A percentile compares a stretch with the other conserved stretches of the same genome.
Evolutionary conservation across 2,113 vertebrate genomes (phyloP).

Genomic region (Amphiprion percula): DNA sequence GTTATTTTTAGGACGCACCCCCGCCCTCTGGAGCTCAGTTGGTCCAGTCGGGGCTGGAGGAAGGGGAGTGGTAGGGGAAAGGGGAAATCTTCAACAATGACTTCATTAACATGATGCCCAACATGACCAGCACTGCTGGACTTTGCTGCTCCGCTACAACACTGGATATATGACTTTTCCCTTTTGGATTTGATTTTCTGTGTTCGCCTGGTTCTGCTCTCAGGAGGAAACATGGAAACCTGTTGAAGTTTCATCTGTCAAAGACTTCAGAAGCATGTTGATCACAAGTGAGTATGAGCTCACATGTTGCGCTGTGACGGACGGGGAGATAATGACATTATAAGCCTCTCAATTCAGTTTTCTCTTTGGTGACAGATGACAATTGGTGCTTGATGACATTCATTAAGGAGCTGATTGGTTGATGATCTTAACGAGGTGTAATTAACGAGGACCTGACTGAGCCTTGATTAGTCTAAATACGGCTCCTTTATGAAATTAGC

Average conservation of each 20-base stretch:
- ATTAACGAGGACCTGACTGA: slow-evolving; percentile 37
- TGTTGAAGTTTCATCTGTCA: slow-evolving; percentile 39
- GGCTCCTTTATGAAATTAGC: background rate
- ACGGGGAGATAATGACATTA: slow-evolving; percentile 11
- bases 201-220: background rate
- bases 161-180: slow-evolving; percentile 30
- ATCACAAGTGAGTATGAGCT: slow-evolving; percentile 82
- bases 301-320: background rate
- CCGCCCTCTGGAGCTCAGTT: slow-evolving; percentile 42
- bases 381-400: slow-evolving; percentile 45
- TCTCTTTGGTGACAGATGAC: slow-evolving; percentile 16
- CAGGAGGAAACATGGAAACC: slow-evolving; percentile 28
- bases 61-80: slow-evolving; percentile 68
- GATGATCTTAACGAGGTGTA: slow-evolving; percentile 43
- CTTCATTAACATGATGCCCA: slow-evolving; percentile 65
- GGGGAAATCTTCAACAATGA: slow-evolving; percentile 68
- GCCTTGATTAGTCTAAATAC: slow-evolving; percentile 21
- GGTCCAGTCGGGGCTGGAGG: slow-evolving; percentile 69
- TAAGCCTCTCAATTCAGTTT: background rate
- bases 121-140: slow-evolving; percentile 45
- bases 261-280: slow-evolving; percentile 69
- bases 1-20: slow-evolving; percentile 66
- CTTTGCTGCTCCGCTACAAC: background rate
- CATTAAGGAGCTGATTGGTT: slow-evolving; percentile 44
- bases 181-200: slow-evolving; percentile 31